Base-by-base conservation (phyloP, 1,140 invertebrate species). In the Cydia pomonella region DNA sequence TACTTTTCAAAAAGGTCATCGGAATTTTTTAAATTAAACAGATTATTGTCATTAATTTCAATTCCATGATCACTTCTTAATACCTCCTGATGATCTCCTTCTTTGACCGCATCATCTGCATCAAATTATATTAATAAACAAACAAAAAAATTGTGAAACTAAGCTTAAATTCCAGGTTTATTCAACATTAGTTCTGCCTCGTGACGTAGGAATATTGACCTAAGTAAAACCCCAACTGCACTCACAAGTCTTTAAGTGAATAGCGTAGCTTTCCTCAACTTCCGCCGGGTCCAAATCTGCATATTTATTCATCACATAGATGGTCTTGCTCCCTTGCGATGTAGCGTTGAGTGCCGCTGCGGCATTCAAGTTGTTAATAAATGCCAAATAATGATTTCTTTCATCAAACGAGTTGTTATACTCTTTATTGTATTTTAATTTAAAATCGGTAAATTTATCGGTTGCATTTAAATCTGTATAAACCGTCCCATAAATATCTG, bases 221-320 rank as follows among this genome's bases (percentile, higher is more conserved):
- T 38, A 53, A 53, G 6, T 53, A n/a, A 23, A 25, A 7, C 18
- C n/a, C 18, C 29, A 50, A 23, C 44, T 69, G 47, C 69, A 82
- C 85, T 87, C 77, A 88, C 86, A 87, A 74, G 85, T 79, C 72
- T 73, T 79, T 12, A 85, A 59, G 38, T 72, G 76, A 72, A 87
- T 63, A 27, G 79, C 82, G 80, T 78, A 88, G 71, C 76, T 78
- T 73, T 85, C 79, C 21, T 82, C 76, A 77, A 87, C 74, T 38
- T 83, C 79, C 41, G 72, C 73, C 6, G 84, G 66, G 75, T 86
- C 74, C 27, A 84, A 76, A 83, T 89, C 87, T 73, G 80, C 83
- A 81, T 85, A 84, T 66, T 84, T 83, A 78, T 86, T 87, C 33
- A 88, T 41, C 23, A 82, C 76, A 79, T 82, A 87, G 76, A 84